phyloP scores from a whole-genome alignment of 2,113 vertebrate genomes.

The Clupea harengus region DNA sequence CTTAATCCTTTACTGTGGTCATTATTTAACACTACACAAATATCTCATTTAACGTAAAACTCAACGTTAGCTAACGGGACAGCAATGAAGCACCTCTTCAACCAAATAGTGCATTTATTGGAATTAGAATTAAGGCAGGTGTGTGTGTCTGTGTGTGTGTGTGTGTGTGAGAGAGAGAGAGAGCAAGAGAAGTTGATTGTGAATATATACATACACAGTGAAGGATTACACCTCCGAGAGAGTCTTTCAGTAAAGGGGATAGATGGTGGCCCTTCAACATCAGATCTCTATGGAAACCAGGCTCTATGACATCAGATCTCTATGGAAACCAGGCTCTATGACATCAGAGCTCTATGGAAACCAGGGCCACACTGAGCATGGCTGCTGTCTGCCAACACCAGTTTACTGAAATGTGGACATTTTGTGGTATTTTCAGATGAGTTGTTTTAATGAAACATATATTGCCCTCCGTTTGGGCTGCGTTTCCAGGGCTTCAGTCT shows the following conservation, averaged over 20 bases:
- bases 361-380: not conserved
- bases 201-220: conserved; percentile 1
- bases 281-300: no score
- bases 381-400: not conserved
- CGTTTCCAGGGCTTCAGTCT: not conserved
- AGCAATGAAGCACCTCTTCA: conserved; percentile 12
- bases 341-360: not conserved
- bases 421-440: not conserved
- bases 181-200: not conserved
- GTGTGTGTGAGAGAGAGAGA: not conserved
- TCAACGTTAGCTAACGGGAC: not conserved
- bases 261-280: not conserved
- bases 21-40: not conserved
- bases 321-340: not conserved
- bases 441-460: not conserved
- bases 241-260: not conserved
- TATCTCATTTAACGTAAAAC: not conserved
- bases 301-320: not conserved
- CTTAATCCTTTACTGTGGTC: not conserved
- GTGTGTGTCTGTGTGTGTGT: conserved; percentile 11
- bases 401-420: not conserved
- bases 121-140: conserved; percentile 18
- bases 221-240: not conserved
- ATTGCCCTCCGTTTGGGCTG: not conserved
- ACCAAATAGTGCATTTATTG: conserved; percentile 5